Evolutionary conservation across 2,888 invertebrate genomes (phyloP).

Genomic region (Drosophila picticornis): DNA sequence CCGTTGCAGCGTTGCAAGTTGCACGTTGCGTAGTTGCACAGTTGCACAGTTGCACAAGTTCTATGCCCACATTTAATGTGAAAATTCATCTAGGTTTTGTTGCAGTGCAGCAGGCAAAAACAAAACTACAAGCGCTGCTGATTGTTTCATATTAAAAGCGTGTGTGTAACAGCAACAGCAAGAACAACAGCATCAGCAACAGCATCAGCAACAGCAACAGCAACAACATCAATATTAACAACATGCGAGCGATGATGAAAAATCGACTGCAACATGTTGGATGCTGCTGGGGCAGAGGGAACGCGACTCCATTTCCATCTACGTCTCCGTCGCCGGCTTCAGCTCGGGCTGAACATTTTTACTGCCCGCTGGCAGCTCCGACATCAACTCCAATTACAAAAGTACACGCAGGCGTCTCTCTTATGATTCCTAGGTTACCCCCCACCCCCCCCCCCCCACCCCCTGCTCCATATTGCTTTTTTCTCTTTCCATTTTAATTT

Average conservation of each 20-base stretch:
- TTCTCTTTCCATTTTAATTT: slow-evolving; percentile 17
- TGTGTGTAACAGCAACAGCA: slow-evolving; percentile 60
- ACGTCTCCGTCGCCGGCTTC: slow-evolving; percentile 29
- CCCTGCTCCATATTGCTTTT: neutral
- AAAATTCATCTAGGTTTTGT: slow-evolving; percentile 67
- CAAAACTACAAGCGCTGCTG: slow-evolving; percentile 78
- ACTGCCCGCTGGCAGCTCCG: slow-evolving; percentile 75
- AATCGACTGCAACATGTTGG: slow-evolving; percentile 83
- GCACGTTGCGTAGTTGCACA: slow-evolving; percentile 38
- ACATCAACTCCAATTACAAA: slow-evolving; percentile 80
- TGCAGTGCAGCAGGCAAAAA: slow-evolving; percentile 62
- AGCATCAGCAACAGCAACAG: slow-evolving; percentile 49
- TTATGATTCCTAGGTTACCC: slow-evolving; percentile 72
- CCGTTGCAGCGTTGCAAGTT: slow-evolving; percentile 16
- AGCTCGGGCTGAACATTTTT: slow-evolving; percentile 27
- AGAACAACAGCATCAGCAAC: slow-evolving; percentile 18
- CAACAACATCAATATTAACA: slow-evolving; percentile 62
- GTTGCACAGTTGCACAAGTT: slow-evolving; percentile 56
- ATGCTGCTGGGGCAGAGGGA: slow-evolving; percentile 64
- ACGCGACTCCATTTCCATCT: slow-evolving; percentile 31
- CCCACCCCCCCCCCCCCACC: neutral
- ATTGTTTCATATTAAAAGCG: slow-evolving; percentile 78
- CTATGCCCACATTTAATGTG: slow-evolving; percentile 72
- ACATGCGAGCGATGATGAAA: slow-evolving; percentile 82
- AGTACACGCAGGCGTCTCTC: slow-evolving; percentile 80